Evolutionary conservation across 2,113 vertebrate species (phyloP), one percentile per base, ranked within the genome.

Genomic region (Mola mola): DNA sequence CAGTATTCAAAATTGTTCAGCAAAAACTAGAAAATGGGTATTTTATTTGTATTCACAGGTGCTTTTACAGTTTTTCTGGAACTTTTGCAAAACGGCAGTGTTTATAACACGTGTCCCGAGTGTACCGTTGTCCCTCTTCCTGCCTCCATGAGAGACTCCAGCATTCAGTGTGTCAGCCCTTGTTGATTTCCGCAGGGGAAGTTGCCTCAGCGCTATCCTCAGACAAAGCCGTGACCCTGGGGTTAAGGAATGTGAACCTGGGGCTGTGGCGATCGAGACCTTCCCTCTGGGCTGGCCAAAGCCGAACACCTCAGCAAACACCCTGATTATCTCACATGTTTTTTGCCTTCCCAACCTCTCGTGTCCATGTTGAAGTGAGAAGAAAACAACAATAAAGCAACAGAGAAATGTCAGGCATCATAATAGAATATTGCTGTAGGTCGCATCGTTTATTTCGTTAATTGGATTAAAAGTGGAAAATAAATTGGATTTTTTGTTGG

Each of bases 211-310:
- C 78, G 70, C 71, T 82, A 75, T 84, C 88, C 89, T 66, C 78
- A 91, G 86, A 90, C 88, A 79, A 87, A 86, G 81, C 81, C 73
- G 83, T 90, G 89, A 92, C 89, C 90, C 78, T 11, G 74, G 76
- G 85, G 81, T 89, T 72, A 85, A 90, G 87, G 91, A 92, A 93
- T 92, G 88, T 89, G 90, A 93, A 89, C 87, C 72, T 58, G 28
- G 46, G 78, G 68, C 58, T 83, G 62, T 79, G 82, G 85, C 81
- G 66, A 87, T 73, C 76, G 59, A 79, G 84, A 87, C 83, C 77
- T 79, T 80, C 81, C 79, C 82, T 78, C 46, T 33, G 76, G 84
- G 67, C n/a, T 44, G 70, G 37, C 79, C 84, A 64, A 72, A 68
- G 65, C 59, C 1, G 56, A 51, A 84, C 78, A 86, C 83, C 82